Base-by-base conservation (phyloP, 2,888 invertebrate species). In the Chesias legatella region DNA sequence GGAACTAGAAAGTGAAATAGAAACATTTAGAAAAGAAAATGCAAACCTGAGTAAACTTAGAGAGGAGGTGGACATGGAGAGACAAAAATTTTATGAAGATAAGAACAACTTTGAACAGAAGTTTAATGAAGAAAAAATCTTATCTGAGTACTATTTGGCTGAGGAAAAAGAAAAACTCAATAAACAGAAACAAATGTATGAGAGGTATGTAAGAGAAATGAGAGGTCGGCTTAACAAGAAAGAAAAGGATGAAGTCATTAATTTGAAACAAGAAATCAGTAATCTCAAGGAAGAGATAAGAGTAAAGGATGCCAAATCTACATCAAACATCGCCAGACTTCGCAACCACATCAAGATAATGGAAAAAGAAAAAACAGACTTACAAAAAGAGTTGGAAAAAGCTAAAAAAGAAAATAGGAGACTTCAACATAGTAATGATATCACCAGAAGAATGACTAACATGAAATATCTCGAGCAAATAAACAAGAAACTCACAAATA, bases 391-490 rank as follows among this genome's bases (percentile, higher is more conserved):
- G 71, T 74, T 93, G 9, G 93, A 94, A 39, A 90, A 91, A 58
- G 63, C 94, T 3, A 91, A 90, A 49, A 92, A 91, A 58, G 91
- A 92, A 64, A 94, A 92, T 61, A 90, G 90, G 47, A 89, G 91
- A 63, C 77, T 93, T 35, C 88, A 90, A 47, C 90, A 90, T 29
- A 90, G 89, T 40, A 91, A 92, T 68, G 80, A 90, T 49, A 85
- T 90, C 33, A 77, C 90, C 6, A 69, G 83, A 45, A 73, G 90
- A 43, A 76, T 91, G 26, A 86, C 90, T n/a, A 94, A 94, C 50
- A 91, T 92, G 21, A 94, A 92, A 82, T 92, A 94, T 73, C 84
- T 95, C 47, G 92, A 94, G 59, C 92, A 93, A 73, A 94, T 95
- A 21, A 95, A 93, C 65, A 92, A 91, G 40, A 86, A 86, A 56